Conservation (phyloP, 2,797 vertebrate genomes). For the Mus spretus region DNA sequence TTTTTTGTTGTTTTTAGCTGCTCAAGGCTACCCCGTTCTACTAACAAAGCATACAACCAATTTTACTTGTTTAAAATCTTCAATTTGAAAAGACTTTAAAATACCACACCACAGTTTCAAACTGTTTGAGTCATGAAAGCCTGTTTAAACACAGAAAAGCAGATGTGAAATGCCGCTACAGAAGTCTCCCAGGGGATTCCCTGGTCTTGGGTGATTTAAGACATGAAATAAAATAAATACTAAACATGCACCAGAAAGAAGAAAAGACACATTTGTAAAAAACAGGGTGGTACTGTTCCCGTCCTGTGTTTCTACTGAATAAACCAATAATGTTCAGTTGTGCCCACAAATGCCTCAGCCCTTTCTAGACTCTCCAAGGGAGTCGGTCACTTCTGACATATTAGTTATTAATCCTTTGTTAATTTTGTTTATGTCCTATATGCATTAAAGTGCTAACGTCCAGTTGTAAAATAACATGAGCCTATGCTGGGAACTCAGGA, state of each 20-base stretch:
- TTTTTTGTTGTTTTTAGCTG: not conserved
- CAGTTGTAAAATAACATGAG: not conserved
- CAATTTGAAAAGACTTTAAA: slow-evolving; percentile 24
- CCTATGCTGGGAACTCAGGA: not conserved
- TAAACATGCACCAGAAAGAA: not conserved
- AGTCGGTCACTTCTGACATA: not conserved
- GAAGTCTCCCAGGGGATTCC: not conserved
- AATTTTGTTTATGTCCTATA: not conserved
- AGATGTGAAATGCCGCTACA: not conserved
- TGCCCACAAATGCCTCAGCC: not conserved
- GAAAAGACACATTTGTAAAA: not conserved
- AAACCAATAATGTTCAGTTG: not conserved
- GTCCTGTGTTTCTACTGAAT: not conserved
- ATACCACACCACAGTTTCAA: not conserved
- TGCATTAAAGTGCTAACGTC: not conserved
- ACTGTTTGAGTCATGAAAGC: slow-evolving; percentile 28
- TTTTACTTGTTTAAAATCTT: slow-evolving; percentile 36
- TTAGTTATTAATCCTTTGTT: not conserved
- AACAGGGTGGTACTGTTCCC: not conserved
- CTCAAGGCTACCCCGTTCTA: not conserved
- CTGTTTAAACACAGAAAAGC: not conserved
- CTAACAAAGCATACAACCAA: slow-evolving; percentile 5
- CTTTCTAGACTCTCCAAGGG: not conserved
- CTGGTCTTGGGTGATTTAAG: not conserved
- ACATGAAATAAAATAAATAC: slow-evolving; percentile 8